Evolutionary conservation across 1,140 invertebrate genomes (phyloP), one percentile per base, ranked within the genome.

Genomic region (Leptinotarsa lineolata): DNA sequence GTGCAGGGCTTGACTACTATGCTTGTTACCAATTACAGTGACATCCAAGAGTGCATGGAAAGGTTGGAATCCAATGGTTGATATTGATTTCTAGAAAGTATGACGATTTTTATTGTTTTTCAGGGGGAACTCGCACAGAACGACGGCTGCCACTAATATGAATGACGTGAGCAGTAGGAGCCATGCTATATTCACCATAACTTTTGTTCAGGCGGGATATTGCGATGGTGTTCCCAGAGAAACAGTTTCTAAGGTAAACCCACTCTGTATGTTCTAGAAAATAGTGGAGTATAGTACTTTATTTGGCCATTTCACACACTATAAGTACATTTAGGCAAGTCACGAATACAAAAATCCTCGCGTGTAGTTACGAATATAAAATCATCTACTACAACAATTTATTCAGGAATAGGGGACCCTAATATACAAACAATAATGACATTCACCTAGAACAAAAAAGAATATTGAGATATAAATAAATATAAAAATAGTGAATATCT

Each of bases 161-260:
- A 94, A 95, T 85, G 92, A 94, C 84, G 92, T 93, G 72, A 93
- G 92, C 82, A 96, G 94, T 81, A 89, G 97, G 79, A 97, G 95
- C 86, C 97, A 99, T 88, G 96, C 96, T 54, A 97, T 99, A 81
- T 99, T 99, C 86, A 93, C 92, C 6, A 94, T 99, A 82, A 95
- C 93, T 39, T 95, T 95, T 85, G 92, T 94, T 72, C 93, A 95
- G 83, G 94, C 94, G 46, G 91, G 91, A 73, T 92, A 93, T 80
- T 89, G 92, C 79, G 92, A 92, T 84, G 92, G 92, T 78, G 91
- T 94, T 89, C 94, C 94, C 48, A 92, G 91, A 81, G 94, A 96
- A 85, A 95, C 94, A 22, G 92, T 94, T 60, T 95, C 94, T 39
- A 96, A 95, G 86, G 92, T 83, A 79, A 77, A 39, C 11, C 30